phyloP scores from a whole-genome alignment of 92 coral and sea anemone genomes.

The Epizoanthus ramosus region DNA sequence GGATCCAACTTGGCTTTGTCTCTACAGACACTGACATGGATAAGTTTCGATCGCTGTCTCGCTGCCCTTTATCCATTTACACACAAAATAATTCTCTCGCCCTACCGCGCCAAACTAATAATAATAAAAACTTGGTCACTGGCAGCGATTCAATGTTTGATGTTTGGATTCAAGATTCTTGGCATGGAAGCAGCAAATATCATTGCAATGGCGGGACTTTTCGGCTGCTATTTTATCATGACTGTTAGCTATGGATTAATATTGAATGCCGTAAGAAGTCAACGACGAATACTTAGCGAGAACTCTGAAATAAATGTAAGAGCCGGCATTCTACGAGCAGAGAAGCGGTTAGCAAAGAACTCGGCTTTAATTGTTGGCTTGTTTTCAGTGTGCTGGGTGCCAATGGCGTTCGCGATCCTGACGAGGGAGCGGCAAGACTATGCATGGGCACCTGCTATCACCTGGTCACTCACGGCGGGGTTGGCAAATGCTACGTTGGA shows the following conservation, averaged over 20 bases:
- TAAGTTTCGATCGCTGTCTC: background rate
- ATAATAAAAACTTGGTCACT: background rate
- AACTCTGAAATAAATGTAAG: background rate
- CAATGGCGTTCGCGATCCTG: slow-evolving; percentile 1
- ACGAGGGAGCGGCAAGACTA: background rate
- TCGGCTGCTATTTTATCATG: background rate
- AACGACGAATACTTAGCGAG: background rate
- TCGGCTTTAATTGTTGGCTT: background rate
- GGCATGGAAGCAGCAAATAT: background rate
- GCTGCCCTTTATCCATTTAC: background rate
- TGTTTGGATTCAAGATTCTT: background rate
- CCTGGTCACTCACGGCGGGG: background rate
- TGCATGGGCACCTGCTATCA: background rate
- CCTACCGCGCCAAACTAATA: background rate
- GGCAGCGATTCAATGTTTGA: background rate
- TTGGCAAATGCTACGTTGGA: background rate
- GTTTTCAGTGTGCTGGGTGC: background rate
- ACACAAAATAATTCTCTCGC: slow-evolving; percentile 1
- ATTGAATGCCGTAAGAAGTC: background rate
- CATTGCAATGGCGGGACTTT: background rate
- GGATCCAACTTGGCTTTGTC: background rate
- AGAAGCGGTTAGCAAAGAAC: slow-evolving; percentile 5
- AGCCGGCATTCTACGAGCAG: background rate
- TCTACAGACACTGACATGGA: slow-evolving; percentile 6
- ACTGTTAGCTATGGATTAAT: background rate